Conservation (phyloP, 1,140 invertebrate genomes). For the Acyrthosiphon pisum region DNA sequence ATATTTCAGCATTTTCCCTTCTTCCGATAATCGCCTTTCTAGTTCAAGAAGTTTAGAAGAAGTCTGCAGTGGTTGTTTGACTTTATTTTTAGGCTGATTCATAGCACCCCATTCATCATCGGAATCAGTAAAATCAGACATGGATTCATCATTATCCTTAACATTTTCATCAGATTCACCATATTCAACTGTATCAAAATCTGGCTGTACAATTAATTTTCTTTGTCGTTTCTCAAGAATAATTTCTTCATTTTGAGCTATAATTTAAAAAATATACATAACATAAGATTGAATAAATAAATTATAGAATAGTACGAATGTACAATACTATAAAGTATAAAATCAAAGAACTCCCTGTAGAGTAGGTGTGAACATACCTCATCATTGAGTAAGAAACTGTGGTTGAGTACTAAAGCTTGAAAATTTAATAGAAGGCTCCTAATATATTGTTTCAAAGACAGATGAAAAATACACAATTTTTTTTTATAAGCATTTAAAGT, state of each 20-base stretch:
- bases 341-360: neutral
- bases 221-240: conserved; percentile 48
- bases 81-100: conserved; percentile 16
- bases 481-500: too few relatives aligned
- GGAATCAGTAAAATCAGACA: conserved; percentile 40
- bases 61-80: neutral
- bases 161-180: conserved; percentile 18
- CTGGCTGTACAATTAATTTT: neutral
- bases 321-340: neutral
- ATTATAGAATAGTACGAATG: neutral
- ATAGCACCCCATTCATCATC: conserved; percentile 50
- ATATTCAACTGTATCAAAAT: neutral
- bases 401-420: too few relatives aligned
- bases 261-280: neutral
- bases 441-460: too few relatives aligned
- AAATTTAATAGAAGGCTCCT: too few relatives aligned
- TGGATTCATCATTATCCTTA: neutral
- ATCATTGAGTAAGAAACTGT: neutral
- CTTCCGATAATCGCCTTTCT: conserved; percentile 5
- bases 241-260: neutral
- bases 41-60: conserved; percentile 21
- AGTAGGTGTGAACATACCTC: neutral
- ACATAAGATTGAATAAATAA: neutral
- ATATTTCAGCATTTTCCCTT: neutral
- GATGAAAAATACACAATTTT: too few relatives aligned